Evolutionary conservation across 2,888 invertebrate species (phyloP), one percentile per base, ranked within the genome.

Genomic region (Nycteola revayana): DNA sequence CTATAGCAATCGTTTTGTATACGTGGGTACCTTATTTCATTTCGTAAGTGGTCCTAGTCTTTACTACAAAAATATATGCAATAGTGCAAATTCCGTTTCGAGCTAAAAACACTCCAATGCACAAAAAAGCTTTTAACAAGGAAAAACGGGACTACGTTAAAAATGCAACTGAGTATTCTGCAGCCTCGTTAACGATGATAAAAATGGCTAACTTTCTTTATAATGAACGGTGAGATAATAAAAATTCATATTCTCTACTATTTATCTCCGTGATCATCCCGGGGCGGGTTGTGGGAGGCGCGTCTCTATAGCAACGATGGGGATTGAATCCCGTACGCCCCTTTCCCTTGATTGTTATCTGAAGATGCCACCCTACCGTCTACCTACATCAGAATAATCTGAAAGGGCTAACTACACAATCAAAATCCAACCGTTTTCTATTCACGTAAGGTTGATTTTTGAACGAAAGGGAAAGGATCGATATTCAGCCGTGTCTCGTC

Each of bases 191-290:
- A 80, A 70, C 58, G 36, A 51, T 45, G 61, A 59, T 50, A 62
- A 56, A 64, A 62, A 61, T 67, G 66, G 60, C 67, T 69, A 69
- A 77, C 67, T 77, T 80, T 61, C 63, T 62, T 62, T 79, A 81
- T 84, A 85, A 86, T 84, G 81, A 84, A 82, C 75, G 72, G 71
- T 62, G 63, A 69, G 70, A 81, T 83, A 83, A 84, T 82, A 85
- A 77, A 80, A 84, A 76, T 74, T 74, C 82, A 84, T 86, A 85
- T 79, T 78, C 74, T 65, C 76, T 67, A 81, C 75, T 80, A 74
- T 70, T 78, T 72, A 73, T 73, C 72, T 70, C 67, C 60, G 60
- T 74, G 83, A 78, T 85, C 74, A 85, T 85, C 85, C 75, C 66
- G 60, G 69, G 79, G 77, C 70, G 76, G 77, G 61, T 55, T 55